A percentile compares a stretch with the other conserved stretches of the same genome.
Evolutionary conservation across 2,888 invertebrate species (phyloP).

Genomic region (Cepaea hortensis): DNA sequence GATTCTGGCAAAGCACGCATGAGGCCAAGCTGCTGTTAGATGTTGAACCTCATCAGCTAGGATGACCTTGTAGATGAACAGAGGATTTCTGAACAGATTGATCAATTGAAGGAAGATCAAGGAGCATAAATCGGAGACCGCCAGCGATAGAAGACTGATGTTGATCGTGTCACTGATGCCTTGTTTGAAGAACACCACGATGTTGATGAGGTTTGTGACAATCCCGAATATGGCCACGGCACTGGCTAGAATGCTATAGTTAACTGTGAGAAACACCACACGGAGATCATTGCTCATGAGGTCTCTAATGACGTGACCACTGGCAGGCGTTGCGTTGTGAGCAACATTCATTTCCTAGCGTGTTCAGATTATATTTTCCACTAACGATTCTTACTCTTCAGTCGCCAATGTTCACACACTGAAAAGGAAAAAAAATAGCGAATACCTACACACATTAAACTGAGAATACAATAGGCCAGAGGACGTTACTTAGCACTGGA

Average conservation of each 20-base stretch:
- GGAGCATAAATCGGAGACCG: conserved; percentile 3
- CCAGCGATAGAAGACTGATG: conserved; percentile 12
- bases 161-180: conserved; percentile 12
- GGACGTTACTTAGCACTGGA: no score
- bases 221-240: not conserved
- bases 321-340: no score
- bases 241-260: not conserved
- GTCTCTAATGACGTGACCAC: no score
- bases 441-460: no score
- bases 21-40: conserved; percentile 2
- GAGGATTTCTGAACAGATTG: not conserved
- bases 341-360: no score
- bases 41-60: not conserved
- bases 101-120: not conserved
- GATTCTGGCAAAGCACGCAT: conserved; percentile 5
- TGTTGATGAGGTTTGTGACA: conserved; percentile 18
- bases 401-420: no score
- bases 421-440: no score
- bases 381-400: no score
- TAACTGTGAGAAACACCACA: not conserved
- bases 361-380: no score
- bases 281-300: no score
- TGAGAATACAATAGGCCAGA: no score
- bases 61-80: not conserved
- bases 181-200: conserved; percentile 23